Evolutionary conservation across 2,888 invertebrate genomes (phyloP), one percentile per base, ranked within the genome.

Genomic region (Coelinius sp.): DNA sequence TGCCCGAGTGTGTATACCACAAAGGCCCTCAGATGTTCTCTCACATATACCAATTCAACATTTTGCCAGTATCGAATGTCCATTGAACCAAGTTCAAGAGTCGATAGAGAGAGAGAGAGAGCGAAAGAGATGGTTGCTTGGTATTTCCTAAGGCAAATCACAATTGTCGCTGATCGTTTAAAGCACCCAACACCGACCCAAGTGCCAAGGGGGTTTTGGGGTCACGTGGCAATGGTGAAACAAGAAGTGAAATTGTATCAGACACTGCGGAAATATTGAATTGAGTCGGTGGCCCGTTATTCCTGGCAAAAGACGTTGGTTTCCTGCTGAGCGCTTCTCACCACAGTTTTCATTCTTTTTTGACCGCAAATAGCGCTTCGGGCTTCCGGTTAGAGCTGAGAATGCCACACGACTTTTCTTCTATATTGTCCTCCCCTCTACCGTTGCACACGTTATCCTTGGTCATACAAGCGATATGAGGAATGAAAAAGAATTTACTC

Each of bases 201-300:
- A 35, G 31, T 17, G 63, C 41, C 63, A 41, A 17, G 2, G 27
- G 46, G 44, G 8, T 6, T 49, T 41, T 8, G 56, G 38, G n/a
- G 56, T 14, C 41, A 68, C 56, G 44, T 56, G 68, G 56, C 56
- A 31, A 56, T 56, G 27, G 14, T 56, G 35, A 52, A 68, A 44
- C 68, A 68, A 68, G 20, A n/a, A 68, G 17, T 44, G 20, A 67
- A 67, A 68, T 68, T 44, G 44, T 59, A 68, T 68, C 68, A 68
- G 25, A 59, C 25, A 59, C 53, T 22, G 22, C 53, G 31, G 41
- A 67, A 52, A 56, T 67, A 67, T 67, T 20, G 38, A 52, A 53
- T 67, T 67, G 67, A 20, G 22, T 12, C 22, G 52, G 31, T 56
- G 46, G 46, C 31, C 12, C 59, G 20, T 62, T 49, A 27, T 31